phyloP scores from a whole-genome alignment of 1,140 invertebrate species.

The Halyomorpha halys region DNA sequence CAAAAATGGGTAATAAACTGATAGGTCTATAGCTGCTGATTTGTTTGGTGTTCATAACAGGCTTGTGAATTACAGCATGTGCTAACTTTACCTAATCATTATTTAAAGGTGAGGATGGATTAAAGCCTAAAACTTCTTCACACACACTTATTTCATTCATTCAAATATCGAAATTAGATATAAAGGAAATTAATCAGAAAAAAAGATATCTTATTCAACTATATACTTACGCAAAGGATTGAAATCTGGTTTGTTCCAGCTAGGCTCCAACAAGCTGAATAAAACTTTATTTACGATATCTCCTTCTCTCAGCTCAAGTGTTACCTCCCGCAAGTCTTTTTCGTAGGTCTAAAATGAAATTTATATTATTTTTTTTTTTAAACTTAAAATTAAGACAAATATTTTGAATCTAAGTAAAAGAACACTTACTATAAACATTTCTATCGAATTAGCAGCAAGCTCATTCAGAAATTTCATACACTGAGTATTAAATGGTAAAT shows the following conservation, averaged over 20 bases:
- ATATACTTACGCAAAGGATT: neutral
- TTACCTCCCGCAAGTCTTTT: neutral
- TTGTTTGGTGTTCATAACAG: no score
- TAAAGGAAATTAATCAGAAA: no score
- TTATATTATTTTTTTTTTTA: neutral
- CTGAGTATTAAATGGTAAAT: neutral
- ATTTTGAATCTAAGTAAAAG: neutral
- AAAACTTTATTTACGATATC: neutral
- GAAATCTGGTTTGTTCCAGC: neutral
- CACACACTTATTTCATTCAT: no score
- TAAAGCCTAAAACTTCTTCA: no score
- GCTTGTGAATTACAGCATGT: no score
- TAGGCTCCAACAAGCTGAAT: neutral
- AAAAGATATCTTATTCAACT: neutral
- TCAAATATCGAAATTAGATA: no score
- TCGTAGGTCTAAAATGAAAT: neutral
- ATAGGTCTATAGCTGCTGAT: no score
- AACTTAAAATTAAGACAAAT: neutral
- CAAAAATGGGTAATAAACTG: no score
- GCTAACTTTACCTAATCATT: no score
- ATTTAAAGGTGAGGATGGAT: no score
- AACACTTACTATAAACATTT: conserved; percentile 13
- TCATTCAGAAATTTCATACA: conserved; percentile 15
- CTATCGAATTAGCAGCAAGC: neutral
- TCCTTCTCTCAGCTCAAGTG: neutral